phyloP scores from a whole-genome alignment of 2,113 vertebrate genomes.

The Nicator chloris region DNA sequence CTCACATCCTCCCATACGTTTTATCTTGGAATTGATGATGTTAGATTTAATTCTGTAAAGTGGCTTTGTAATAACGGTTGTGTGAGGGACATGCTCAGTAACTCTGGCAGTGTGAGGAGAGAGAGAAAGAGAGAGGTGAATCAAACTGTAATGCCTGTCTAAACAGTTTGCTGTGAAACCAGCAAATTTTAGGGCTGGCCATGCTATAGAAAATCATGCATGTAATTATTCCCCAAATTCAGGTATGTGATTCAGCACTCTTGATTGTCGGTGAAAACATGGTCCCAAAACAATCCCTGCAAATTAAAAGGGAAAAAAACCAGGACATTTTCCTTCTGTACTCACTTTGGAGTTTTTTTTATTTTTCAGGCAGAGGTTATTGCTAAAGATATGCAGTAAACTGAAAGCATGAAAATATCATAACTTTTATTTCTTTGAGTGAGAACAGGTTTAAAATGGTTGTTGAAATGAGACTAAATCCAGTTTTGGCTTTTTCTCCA shows the following conservation, averaged over 20 bases:
- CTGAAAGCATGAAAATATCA: conserved; percentile 4
- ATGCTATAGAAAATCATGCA: neutral
- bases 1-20: neutral
- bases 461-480: conserved; percentile 50
- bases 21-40: neutral
- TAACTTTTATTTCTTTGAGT: conserved; percentile 30
- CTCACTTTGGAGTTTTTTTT: neutral
- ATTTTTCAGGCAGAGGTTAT: conserved; percentile 2
- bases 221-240: neutral
- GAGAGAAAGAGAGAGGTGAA: neutral
- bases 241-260: neutral
- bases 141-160: neutral
- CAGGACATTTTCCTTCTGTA: neutral
- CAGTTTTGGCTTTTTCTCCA: conserved; percentile 42
- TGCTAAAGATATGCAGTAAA: neutral
- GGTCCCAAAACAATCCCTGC: neutral
- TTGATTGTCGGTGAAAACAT: neutral
- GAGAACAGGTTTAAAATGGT: conserved; percentile 42
- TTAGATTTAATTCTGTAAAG: neutral
- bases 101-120: neutral
- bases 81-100: neutral
- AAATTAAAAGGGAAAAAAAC: neutral
- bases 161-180: neutral
- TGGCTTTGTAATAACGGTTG: neutral
- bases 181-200: neutral